Conservation (phyloP, 2,113 vertebrate genomes). For the Gadus macrocephalus region DNA sequence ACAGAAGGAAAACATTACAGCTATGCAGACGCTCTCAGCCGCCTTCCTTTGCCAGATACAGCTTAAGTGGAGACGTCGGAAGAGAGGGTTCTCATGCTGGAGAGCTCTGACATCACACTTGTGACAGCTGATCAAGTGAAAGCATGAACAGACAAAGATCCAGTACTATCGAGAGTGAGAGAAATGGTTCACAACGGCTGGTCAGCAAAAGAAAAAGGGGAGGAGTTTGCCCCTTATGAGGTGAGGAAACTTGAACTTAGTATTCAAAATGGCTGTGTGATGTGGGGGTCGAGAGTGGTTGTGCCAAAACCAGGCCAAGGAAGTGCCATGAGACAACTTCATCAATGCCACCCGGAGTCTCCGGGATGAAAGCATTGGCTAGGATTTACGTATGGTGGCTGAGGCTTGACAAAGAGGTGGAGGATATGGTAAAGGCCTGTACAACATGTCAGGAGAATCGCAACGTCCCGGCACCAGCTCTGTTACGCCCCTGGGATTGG, state of each 20-base stretch:
- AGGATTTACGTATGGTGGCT: constrained; percentile 16
- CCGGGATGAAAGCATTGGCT: constrained; percentile 9
- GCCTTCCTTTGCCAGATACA: no score
- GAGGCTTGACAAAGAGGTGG: constrained; percentile 6
- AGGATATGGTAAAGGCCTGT: not conserved
- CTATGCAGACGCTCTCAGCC: constrained; percentile 10
- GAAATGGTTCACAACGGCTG: not conserved
- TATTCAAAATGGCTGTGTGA: no score
- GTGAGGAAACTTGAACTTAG: not conserved
- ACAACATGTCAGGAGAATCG: not conserved
- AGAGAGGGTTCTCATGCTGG: no score
- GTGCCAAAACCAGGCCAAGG: no score
- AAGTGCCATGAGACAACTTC: not conserved
- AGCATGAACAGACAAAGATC: not conserved
- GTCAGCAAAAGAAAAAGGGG: not conserved
- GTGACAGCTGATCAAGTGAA: not conserved
- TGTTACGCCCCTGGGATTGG: constrained; percentile 6
- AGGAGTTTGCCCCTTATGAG: not conserved
- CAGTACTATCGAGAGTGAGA: not conserved
- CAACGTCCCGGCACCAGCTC: not conserved
- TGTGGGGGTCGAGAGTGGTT: no score
- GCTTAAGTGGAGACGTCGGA: no score
- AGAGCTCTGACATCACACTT: not conserved
- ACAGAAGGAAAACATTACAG: constrained; percentile 13
- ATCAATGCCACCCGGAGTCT: constrained; percentile 3